Base-by-base conservation (phyloP, 2,888 invertebrate species). In the Lacanobia wlatinum region DNA sequence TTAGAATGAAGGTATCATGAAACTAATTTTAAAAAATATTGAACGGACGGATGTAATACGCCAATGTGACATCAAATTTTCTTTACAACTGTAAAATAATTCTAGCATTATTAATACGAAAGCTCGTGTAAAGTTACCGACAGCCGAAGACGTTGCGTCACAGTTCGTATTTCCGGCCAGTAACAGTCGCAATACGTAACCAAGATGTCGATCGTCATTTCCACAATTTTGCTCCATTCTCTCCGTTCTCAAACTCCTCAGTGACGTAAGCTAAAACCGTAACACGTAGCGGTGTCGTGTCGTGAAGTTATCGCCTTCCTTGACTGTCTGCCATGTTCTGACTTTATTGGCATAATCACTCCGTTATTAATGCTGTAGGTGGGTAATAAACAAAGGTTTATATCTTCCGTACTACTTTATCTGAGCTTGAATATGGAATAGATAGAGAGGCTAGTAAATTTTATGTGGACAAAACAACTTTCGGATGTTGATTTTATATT, bases 321-420 rank as follows among this genome's bases (percentile, higher is more conserved):
- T 66, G 63, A 63, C 58, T 68, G 64, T 68, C 61, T 28, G 56
- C 69, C 69, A 80, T 80, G 46, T 84, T 71, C 23, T 68, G 56
- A 82, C 56, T 81, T 82, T 77, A 82, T 77, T 84, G 84, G 71
- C 78, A 82, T 82, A 84, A 78, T 82, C 78, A 73, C 73, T 73
- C 38, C 38, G 10, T 67, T 70, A 71, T 73, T 73, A 77, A 82
- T 82, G 78, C 64, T 64, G 52, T 68, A 67, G 73, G 73, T 73
- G 66, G 50, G 66, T 66, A 73, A 71, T 82, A 82, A 84, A 77
- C 46, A 63, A 77, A 34, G 73, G 58, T 77, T 84, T 77, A 82
- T 82, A 69, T 73, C 73, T 82, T 82, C 82, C 82, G 84, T 48
- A 58, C 58, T 81, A 71, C 66, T 70, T 80, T 68, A 52, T 58